Evolutionary conservation across 2,113 vertebrate genomes (phyloP), one percentile per base, ranked within the genome.

Genomic region (Sclerurus mexicanus): DNA sequence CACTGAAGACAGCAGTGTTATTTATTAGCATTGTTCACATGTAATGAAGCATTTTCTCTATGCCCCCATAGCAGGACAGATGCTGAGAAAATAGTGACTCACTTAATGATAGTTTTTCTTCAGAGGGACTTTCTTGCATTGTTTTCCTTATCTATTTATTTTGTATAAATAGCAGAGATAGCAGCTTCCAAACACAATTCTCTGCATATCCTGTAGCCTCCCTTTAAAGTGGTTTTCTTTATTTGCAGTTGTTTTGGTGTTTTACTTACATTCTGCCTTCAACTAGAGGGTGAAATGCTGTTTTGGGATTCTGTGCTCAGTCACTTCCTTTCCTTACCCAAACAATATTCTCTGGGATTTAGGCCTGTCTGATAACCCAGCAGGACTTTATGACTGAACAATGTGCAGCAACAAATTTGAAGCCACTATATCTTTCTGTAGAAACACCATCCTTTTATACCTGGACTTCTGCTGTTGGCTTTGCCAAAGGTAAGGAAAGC

Each of bases 301-400:
- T 50, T 68, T n/a, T 84, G 73, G 44, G 72, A 35, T 55, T 72
- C 87, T 73, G 56, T 75, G 60, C 56, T 92, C 28, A 37, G n/a
- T 60, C 39, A 46, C 60, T 56, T n/a, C 50, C 42, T 78, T 63
- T 81, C 64, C 21, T 79, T 58, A 40, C 50, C n/a, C 40, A 9
- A 47, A 18, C 69, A 6, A 42, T 75, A 84, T 47, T 93, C 74
- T 84, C 49, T 81, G 73, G 81, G 64, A 21, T 80, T 20, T 82
- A 99, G 99, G 96, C 97, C 81, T 99, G 99, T 75, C 55, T 83
- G 85, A 71, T 12, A 40, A 98, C 97, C 77, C 99, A 99, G 97
- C 92, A 99, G 92, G 98, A 98, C 69, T 99, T 99, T 82, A 99
- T 99, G 98, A 93, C 98, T 2, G 98, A 99, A 63, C 99, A 99